These are phyloP conservation scores for Meteorus sp. DNA, from an alignment of 1,140 invertebrate genomes.

Conservation along the genomic window DNA sequence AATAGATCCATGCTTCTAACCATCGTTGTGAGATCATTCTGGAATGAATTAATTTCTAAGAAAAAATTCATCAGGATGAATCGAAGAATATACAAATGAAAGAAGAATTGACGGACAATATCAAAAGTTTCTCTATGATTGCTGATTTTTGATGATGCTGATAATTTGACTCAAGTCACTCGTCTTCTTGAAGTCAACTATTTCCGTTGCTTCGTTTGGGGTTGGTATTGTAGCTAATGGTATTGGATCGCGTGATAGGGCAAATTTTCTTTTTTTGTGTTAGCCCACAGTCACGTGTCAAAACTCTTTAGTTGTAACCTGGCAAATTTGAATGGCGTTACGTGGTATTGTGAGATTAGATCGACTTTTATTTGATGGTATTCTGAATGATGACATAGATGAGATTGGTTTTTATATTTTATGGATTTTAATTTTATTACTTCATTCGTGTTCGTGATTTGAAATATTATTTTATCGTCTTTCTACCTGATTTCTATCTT, in stretches of 20 bases:
- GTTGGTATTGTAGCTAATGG: constrained; percentile 33
- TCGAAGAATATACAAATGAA: too few relatives aligned
- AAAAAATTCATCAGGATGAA: constrained; percentile 35
- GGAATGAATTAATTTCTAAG: constrained; percentile 29
- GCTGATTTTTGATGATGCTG: constrained; percentile 18
- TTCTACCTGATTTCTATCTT: too few relatives aligned
- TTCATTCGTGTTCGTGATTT: not conserved
- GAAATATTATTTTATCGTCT: too few relatives aligned
- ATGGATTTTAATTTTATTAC: not conserved
- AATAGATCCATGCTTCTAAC: constrained; percentile 55
- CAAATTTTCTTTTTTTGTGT: constrained; percentile 14
- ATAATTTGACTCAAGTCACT: too few relatives aligned
- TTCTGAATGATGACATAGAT: too few relatives aligned
- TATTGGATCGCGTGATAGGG: constrained; percentile 38
- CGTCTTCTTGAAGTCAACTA: too few relatives aligned
- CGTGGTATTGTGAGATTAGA: not conserved
- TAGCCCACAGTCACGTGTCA: not conserved
- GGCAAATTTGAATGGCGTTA: not conserved
- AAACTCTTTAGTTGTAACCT: not conserved
- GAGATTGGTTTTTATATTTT: too few relatives aligned
- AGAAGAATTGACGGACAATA: too few relatives aligned
- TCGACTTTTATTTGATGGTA: not conserved
- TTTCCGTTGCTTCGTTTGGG: constrained; percentile 28
- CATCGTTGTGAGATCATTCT: constrained; percentile 57
- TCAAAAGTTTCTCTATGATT: constrained; percentile 29